Evolutionary conservation across 2,113 vertebrate genomes (phyloP), one percentile per base, ranked within the genome.

Genomic region (Abramis brama): DNA sequence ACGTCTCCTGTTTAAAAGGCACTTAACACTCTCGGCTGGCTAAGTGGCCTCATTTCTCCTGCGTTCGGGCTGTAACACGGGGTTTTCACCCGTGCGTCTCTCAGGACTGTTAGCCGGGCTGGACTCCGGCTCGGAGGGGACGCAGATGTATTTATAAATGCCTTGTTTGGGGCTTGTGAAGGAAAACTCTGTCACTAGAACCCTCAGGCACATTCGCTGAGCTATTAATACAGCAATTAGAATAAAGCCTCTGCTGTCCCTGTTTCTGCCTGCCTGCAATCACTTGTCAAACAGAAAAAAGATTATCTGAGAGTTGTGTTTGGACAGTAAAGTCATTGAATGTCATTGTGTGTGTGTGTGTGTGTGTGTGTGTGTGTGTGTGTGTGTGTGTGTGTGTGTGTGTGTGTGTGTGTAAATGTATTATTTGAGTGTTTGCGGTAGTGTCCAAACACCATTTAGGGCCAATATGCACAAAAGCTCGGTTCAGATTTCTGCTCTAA

Each of bases 61-160:
- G 15, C 12, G 57, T 90, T 90, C 87, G 86, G 88, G 83, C 39
- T 85, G 71, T 79, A 80, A 86, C 85, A 91, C 89, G 89, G 90
- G 89, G 86, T 89, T 89, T 91, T 88, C 87, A 92, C 92, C 87
- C 85, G 64, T 83, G 70, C 43, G 91, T 82, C 80, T 82, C 80
- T 52, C 0, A 91, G 71, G 57, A 90, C 89, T 89, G 21, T 11
- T 71, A 89, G 91, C 87, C 73, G 47, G 66, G 17, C 82, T 62
- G 78, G 79, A 87, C 86, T 90, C 91, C 89, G 79, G 86, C 86
- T 90, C 92, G 88, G 90, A 88, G 50, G 70, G 93, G 94, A 90
- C 90, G 90, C 87, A 87, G 92, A 89, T 91, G 88, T 74, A 68
- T 80, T 91, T 93, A 92, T 93, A 94, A 93, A 93, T 92, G 91